These are phyloP conservation scores for Euplexia lucipara DNA, from an alignment of 2,888 invertebrate species.

Conservation along the genomic window DNA sequence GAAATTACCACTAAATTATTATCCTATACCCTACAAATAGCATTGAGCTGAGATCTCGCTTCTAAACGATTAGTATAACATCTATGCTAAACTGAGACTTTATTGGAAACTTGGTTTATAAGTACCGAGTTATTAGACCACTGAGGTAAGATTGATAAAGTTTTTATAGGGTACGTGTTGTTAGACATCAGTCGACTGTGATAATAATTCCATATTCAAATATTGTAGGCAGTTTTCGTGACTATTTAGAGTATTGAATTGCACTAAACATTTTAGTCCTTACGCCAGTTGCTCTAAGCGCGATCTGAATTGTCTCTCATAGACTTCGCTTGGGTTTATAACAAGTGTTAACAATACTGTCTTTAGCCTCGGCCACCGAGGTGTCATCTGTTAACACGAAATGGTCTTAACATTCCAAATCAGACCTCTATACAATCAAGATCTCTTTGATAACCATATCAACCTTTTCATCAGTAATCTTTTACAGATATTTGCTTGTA, in stretches of 20 bases:
- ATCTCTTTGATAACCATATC: conserved; percentile 1
- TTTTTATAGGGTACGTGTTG: background rate
- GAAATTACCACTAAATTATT: conserved; percentile 82
- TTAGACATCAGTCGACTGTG: background rate
- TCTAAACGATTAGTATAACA: conserved; percentile 76
- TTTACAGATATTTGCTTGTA: conserved; percentile 22
- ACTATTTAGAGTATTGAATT: too few relatives aligned
- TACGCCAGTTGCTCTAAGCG: too few relatives aligned
- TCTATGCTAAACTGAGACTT: conserved; percentile 75
- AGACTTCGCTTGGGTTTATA: too few relatives aligned
- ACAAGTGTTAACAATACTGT: too few relatives aligned
- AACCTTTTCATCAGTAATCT: conserved; percentile 5
- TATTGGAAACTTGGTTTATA: conserved; percentile 55
- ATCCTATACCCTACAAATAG: conserved; percentile 86
- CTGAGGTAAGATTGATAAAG: conserved; percentile 5
- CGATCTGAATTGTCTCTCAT: too few relatives aligned
- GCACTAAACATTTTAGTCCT: too few relatives aligned
- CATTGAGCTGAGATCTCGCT: conserved; percentile 90
- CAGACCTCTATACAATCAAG: background rate
- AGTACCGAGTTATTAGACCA: conserved; percentile 50
- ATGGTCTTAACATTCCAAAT: background rate
- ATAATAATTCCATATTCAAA: background rate
- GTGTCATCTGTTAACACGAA: too few relatives aligned
- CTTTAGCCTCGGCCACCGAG: too few relatives aligned
- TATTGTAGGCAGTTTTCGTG: too few relatives aligned